These are phyloP conservation scores for Syngnathoides biaculeatus DNA, from an alignment of 2,113 vertebrate species.

Conservation along the genomic window DNA sequence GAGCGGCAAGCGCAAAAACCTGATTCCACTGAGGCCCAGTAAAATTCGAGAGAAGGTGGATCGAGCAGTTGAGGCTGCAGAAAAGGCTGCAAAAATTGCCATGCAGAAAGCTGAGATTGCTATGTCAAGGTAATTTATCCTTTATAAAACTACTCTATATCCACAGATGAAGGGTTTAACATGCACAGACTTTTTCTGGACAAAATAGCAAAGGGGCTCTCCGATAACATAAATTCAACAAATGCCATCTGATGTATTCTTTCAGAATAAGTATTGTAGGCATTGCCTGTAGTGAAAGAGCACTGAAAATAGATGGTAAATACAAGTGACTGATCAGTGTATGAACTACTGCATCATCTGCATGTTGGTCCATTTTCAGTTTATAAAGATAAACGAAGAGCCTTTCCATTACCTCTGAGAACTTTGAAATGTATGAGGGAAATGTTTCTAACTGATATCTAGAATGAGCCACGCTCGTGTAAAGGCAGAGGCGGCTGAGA, in stretches of 20 bases:
- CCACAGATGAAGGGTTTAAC: not conserved
- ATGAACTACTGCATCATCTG: not conserved
- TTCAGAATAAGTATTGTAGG: not conserved
- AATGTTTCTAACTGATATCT: slow-evolving; percentile 29
- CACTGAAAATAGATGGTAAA: no score
- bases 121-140: slow-evolving; percentile 82
- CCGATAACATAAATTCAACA: not conserved
- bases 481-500: slow-evolving; percentile 89
- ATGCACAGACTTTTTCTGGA: not conserved
- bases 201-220: not conserved
- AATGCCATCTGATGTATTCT: not conserved
- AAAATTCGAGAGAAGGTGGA: slow-evolving; percentile 98
- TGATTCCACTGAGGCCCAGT: slow-evolving; percentile 93
- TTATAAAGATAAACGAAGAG: not conserved
- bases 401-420: not conserved
- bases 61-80: slow-evolving; percentile 86
- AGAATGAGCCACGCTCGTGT: slow-evolving; percentile 94
- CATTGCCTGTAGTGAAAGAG: no score
- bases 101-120: slow-evolving; percentile 97
- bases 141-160: not conserved
- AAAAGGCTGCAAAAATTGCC: slow-evolving; percentile 89
- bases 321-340: no score
- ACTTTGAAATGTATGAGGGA: not conserved
- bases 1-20: slow-evolving; percentile 95
- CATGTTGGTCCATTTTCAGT: not conserved